These are phyloP conservation scores for Drosophila quadrilineata DNA, from an alignment of 1,140 invertebrate genomes.

Conservation along the genomic window DNA sequence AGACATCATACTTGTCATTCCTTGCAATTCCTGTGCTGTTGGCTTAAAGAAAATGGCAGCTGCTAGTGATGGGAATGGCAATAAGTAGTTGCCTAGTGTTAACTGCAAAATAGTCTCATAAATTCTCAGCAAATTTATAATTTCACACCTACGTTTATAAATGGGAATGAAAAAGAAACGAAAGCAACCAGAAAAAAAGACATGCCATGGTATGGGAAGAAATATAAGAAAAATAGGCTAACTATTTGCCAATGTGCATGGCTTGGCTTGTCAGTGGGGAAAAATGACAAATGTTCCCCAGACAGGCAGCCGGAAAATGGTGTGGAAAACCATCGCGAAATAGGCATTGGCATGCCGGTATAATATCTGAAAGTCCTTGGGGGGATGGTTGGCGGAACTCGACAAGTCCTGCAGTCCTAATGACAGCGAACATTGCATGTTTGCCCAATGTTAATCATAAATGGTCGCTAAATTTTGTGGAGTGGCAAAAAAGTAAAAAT, in stretches of 20 bases:
- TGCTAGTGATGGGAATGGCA: constrained; percentile 34
- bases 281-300: constrained; percentile 71
- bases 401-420: constrained; percentile 37
- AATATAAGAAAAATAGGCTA: constrained; percentile 40
- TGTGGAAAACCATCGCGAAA: constrained; percentile 31
- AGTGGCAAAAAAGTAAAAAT: constrained; percentile 4
- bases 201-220: too few relatives aligned
- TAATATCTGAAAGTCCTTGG: too few relatives aligned
- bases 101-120: constrained; percentile 60
- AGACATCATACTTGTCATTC: too few relatives aligned
- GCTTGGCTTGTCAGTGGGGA: constrained; percentile 58
- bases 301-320: constrained; percentile 68
- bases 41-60: neutral
- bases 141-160: constrained; percentile 69
- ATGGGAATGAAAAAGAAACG: constrained; percentile 24
- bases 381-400: neutral
- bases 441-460: constrained; percentile 72
- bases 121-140: constrained; percentile 70
- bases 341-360: neutral
- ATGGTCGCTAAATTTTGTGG: constrained; percentile 35
- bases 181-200: neutral
- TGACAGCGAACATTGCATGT: constrained; percentile 70
- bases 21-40: neutral
- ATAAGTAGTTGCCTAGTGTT: constrained; percentile 42
- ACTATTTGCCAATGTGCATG: constrained; percentile 74